Conservation (phyloP, 2,797 vertebrate genomes). For the Hylomyscus alleni region DNA sequence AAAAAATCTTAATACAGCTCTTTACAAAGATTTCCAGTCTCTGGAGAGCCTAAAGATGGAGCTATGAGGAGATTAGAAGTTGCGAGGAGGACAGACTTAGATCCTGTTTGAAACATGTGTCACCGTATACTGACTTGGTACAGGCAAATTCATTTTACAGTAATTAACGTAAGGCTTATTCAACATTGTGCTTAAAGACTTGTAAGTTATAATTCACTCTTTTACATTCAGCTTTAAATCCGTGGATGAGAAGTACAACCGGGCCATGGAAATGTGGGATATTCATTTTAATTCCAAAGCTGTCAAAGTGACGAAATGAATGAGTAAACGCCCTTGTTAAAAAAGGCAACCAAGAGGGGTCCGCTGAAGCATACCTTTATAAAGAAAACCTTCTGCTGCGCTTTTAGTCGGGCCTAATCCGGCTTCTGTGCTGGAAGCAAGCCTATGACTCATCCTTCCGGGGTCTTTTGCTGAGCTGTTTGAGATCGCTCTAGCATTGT, state of each 20-base stretch:
- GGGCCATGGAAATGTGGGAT: neutral
- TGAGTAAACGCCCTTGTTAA: neutral
- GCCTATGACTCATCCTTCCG: neutral
- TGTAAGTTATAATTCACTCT: neutral
- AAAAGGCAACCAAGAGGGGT: neutral
- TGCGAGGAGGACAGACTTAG: constrained; percentile 15
- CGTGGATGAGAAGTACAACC: neutral
- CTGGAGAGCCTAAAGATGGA: constrained; percentile 31
- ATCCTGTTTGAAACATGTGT: constrained; percentile 48
- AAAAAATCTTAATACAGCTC: neutral
- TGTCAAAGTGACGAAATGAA: neutral
- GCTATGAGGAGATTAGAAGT: constrained; percentile 56
- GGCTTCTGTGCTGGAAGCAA: constrained; percentile 36
- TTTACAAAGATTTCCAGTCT: constrained; percentile 51
- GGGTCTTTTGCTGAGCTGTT: constrained; percentile 10
- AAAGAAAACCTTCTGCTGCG: neutral
- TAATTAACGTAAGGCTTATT: constrained; percentile 53
- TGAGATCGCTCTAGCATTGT: neutral
- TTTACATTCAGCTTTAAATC: constrained; percentile 33
- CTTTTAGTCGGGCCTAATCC: neutral
- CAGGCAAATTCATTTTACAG: neutral
- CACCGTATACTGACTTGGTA: neutral
- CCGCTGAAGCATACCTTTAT: neutral
- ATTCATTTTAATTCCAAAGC: constrained; percentile 22
- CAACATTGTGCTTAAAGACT: neutral